Evolutionary conservation across 2,113 vertebrate genomes (phyloP), one percentile per base, ranked within the genome.

Genomic region (Verasper variegatus): DNA sequence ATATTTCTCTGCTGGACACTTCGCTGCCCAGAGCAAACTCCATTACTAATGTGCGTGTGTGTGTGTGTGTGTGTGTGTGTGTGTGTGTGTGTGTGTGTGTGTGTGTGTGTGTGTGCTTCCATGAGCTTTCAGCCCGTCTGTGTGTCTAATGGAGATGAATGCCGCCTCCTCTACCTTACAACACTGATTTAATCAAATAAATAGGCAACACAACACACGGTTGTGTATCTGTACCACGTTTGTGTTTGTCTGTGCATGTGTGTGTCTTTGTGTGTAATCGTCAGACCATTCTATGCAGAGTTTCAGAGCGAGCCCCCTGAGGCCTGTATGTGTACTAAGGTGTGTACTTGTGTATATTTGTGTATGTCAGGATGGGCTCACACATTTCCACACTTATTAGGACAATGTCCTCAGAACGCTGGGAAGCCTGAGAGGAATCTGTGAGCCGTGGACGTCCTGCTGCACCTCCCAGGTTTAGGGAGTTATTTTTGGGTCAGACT

Each of bases 101-200:
- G 14, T n/a, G 37, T 70, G 51, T 75, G 35, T 68, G 58, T 47
- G 14, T 47, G 45, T 51, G 62, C 52, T 21, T 67, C 15, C 52
- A 37, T 60, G 60, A 84, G 78, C 71, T 71, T 63, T 66, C 68
- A 75, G 64, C 23, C 56, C 59, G 9, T 81, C 56, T 65, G 47
- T 70, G 59, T 76, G 60, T 76, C 80, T 79, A 81, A 81, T 80
- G 71, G 77, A 85, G 72, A 85, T 80, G 82, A 86, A 88, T 86
- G 54, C 40, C 68, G 81, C 79, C 74, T 87, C 56, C 74, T 88
- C 67, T 74, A 81, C 68, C 47, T 83, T 61, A 65, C 74, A 74
- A 61, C 74, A 71, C 80, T 83, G 86, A 91, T 88, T 92, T 86
- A 89, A 90, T 90, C 86, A 84, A 71, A 86, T 72, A 84, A 88